phyloP scores from a whole-genome alignment of 2,113 vertebrate species.

The Callaeas wilsoni region DNA sequence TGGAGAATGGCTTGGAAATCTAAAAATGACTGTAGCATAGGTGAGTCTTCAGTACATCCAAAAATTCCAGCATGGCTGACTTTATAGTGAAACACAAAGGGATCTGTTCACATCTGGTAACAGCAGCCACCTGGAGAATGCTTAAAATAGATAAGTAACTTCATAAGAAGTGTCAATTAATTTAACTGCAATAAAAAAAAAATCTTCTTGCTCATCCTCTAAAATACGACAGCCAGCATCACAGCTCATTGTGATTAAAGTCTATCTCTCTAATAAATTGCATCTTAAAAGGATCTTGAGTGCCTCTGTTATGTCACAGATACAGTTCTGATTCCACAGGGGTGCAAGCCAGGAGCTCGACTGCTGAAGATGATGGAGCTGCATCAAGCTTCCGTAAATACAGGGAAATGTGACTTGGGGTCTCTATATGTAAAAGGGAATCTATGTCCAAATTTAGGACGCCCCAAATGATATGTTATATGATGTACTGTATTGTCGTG shows the following conservation, averaged over 20 bases:
- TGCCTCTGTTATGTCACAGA: background rate
- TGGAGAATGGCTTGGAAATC: background rate
- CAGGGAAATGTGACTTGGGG: background rate
- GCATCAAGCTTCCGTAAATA: background rate
- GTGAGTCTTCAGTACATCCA: background rate
- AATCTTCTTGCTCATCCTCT: background rate
- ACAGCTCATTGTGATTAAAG: background rate
- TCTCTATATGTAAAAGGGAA: background rate
- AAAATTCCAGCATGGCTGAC: background rate
- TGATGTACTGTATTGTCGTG: background rate
- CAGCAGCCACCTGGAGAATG: background rate
- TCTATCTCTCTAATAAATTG: background rate
- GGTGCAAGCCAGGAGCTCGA: fast-evolving
- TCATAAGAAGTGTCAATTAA: background rate
- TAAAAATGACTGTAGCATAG: background rate
- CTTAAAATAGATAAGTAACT: background rate
- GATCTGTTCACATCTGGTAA: background rate
- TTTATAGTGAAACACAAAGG: background rate
- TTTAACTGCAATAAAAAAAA: background rate
- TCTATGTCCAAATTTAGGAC: background rate
- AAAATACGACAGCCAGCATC: background rate
- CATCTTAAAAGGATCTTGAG: background rate
- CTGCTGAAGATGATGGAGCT: background rate
- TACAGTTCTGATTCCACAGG: background rate
- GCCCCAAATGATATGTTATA: background rate